phyloP scores from a whole-genome alignment of 2,888 invertebrate genomes.

The Sicus ferrugineus region DNA sequence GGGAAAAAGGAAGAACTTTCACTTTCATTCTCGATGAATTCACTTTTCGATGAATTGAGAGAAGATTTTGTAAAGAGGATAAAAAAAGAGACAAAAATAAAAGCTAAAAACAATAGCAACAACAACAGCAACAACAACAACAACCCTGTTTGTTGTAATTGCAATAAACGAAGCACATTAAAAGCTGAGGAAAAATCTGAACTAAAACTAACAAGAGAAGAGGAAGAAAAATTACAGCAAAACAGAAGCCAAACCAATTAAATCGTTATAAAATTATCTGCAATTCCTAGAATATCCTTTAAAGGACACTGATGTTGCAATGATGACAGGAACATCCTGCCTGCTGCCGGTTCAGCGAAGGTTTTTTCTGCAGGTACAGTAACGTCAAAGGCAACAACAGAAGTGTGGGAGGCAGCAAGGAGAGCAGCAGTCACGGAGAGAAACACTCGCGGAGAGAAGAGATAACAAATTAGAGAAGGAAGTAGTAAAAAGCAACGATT shows the following conservation, averaged over 20 bases:
- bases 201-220: background rate
- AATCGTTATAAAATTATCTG: background rate
- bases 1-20: too few relatives aligned
- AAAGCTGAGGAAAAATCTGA: background rate
- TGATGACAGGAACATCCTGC: too few relatives aligned
- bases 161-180: background rate
- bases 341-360: too few relatives aligned
- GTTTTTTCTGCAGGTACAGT: too few relatives aligned
- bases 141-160: too few relatives aligned
- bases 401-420: background rate
- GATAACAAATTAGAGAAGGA: too few relatives aligned
- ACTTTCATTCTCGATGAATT: too few relatives aligned
- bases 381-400: background rate
- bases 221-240: background rate
- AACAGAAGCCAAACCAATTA: conserved; percentile 3
- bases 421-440: background rate
- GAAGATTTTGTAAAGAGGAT: too few relatives aligned
- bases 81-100: background rate
- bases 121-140: background rate
- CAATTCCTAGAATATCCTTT: too few relatives aligned
- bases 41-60: too few relatives aligned
- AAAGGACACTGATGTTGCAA: too few relatives aligned
- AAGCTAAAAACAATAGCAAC: background rate
- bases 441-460: background rate
- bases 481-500: too few relatives aligned